Percentiles rank a stretch among this genome's conserved stretches.
These are phyloP conservation scores for Rhinogobius similis DNA, from an alignment of 2,113 vertebrate genomes.

Conservation along the genomic window DNA sequence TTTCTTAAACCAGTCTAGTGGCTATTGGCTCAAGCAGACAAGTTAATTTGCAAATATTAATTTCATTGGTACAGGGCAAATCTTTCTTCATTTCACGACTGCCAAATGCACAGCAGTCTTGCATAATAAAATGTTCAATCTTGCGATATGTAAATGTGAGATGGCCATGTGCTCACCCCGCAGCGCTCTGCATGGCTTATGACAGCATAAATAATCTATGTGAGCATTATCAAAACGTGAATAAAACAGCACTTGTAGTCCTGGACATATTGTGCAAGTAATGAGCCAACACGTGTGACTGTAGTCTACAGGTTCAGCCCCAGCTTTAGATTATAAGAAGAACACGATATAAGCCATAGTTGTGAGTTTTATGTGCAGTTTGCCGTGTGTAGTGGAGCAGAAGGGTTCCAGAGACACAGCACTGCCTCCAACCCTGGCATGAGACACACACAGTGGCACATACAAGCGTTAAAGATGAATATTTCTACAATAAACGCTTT, in stretches of 20 bases:
- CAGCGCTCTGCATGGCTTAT: slow-evolving; percentile 45
- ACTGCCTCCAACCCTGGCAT: slow-evolving; percentile 64
- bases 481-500: slow-evolving; percentile 32
- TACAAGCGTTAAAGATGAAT: slow-evolving; percentile 7
- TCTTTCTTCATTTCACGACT: not conserved
- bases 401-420: slow-evolving; percentile 63
- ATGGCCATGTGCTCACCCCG: slow-evolving; percentile 31
- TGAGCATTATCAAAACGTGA: slow-evolving; percentile 48
- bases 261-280: slow-evolving; percentile 24
- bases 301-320: slow-evolving; percentile 15
- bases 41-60: too few relatives aligned
- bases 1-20: too few relatives aligned
- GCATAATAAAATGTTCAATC: slow-evolving; percentile 43
- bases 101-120: slow-evolving; percentile 19
- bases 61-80: not conserved
- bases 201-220: slow-evolving; percentile 64
- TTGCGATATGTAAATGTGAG: slow-evolving; percentile 47
- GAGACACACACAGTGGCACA: slow-evolving; percentile 19
- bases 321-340: slow-evolving; percentile 36
- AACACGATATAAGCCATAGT: slow-evolving; percentile 1
- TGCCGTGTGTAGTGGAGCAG: slow-evolving; percentile 53
- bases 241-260: slow-evolving; percentile 43
- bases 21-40: slow-evolving; percentile 11
- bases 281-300: slow-evolving; percentile 26
- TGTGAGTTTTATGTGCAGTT: slow-evolving; percentile 12